phyloP scores from a whole-genome alignment of 2,797 vertebrate species.

The Enteromius trimaculatus region DNA sequence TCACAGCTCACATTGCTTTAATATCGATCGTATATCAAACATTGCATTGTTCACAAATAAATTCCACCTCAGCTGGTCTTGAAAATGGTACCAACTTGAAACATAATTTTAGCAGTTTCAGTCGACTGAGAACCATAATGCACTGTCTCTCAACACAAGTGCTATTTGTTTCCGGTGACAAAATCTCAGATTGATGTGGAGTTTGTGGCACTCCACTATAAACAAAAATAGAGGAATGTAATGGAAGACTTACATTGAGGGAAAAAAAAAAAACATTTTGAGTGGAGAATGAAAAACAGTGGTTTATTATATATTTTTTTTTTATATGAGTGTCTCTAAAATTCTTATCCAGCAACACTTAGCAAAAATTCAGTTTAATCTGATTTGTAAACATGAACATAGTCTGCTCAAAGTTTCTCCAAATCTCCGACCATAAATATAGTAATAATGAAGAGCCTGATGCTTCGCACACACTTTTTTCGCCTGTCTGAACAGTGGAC shows the following conservation, averaged over 20 bases:
- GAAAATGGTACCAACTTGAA: slow-evolving; percentile 72
- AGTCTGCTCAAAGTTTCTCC: background rate
- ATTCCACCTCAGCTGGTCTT: slow-evolving; percentile 65
- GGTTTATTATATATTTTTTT: background rate
- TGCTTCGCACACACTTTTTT: slow-evolving; percentile 8
- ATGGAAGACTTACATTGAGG: slow-evolving; percentile 37
- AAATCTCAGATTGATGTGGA: slow-evolving; percentile 61
- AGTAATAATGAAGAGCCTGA: slow-evolving; percentile 29
- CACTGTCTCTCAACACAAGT: slow-evolving; percentile 47
- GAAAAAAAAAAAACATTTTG: background rate
- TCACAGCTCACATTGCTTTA: slow-evolving; percentile 39
- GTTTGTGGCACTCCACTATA: slow-evolving; percentile 62
- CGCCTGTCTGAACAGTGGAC: slow-evolving; percentile 18
- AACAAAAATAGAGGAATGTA: slow-evolving; percentile 54
- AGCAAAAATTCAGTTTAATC: background rate
- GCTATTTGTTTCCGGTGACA: slow-evolving; percentile 59
- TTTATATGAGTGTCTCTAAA: background rate
- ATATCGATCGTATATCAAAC: slow-evolving; percentile 57
- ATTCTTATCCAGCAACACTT: background rate
- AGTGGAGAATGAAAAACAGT: slow-evolving; percentile 23
- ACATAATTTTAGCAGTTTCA: slow-evolving; percentile 74
- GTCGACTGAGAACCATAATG: slow-evolving; percentile 67
- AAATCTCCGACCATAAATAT: slow-evolving; percentile 15
- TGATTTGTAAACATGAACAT: background rate
- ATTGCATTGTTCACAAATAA: slow-evolving; percentile 67